phyloP scores from a whole-genome alignment of 2,888 invertebrate species.

The Pristionchus fissidentatus region DNA sequence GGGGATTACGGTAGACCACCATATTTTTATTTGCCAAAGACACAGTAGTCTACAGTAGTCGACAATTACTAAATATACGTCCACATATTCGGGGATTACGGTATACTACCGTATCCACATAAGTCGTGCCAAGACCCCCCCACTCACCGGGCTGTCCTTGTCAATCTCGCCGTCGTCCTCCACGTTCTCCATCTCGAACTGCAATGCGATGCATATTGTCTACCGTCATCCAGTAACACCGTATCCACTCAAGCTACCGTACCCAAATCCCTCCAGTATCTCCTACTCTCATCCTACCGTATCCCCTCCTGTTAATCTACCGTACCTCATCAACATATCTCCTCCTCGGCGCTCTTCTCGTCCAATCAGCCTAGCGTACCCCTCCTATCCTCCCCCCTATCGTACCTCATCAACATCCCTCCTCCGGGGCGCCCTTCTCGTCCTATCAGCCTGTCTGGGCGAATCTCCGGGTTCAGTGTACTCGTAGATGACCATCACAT shows the following conservation, averaged over 20 bases:
- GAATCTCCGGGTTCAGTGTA: constrained; percentile 61
- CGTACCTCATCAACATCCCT: not conserved
- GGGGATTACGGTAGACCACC: too few relatives aligned
- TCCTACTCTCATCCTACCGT: not conserved
- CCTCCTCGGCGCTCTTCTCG: not conserved
- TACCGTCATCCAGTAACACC: not conserved
- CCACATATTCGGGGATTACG: too few relatives aligned
- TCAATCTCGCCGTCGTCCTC: constrained; percentile 62
- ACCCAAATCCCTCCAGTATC: too few relatives aligned
- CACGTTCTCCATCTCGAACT: constrained; percentile 52
- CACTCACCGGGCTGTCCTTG: constrained; percentile 57
- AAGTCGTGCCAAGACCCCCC: not conserved
- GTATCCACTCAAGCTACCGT: not conserved
- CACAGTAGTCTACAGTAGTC: too few relatives aligned
- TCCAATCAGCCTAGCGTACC: not conserved
- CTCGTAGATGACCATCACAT: constrained; percentile 61
- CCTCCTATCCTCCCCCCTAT: not conserved
- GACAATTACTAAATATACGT: too few relatives aligned
- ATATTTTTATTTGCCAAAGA: too few relatives aligned
- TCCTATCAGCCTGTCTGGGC: constrained; percentile 50
- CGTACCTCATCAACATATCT: not conserved
- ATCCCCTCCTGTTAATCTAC: not conserved
- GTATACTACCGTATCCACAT: not conserved
- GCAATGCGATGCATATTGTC: not conserved
- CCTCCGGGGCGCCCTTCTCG: not conserved